phyloP scores from a whole-genome alignment of 2,888 invertebrate genomes.

The Callinectes sapidus region DNA sequence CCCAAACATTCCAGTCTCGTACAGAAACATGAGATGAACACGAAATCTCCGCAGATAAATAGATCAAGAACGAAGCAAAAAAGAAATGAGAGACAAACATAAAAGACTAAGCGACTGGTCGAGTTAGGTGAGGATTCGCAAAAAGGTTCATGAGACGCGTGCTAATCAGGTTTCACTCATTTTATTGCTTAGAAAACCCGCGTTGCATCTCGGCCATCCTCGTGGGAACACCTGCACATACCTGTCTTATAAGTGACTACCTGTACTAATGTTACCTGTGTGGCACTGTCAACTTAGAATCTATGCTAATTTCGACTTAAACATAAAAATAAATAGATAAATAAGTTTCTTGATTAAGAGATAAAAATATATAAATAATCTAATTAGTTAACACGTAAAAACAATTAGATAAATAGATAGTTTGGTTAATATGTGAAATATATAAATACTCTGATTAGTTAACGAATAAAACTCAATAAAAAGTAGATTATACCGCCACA shows the following conservation, averaged over 20 bases:
- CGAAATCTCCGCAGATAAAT: neutral
- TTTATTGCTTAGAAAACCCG: conserved; percentile 32
- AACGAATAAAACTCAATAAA: neutral
- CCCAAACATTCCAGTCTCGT: neutral
- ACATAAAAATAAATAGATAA: neutral
- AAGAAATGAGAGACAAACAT: neutral
- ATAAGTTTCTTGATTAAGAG: neutral
- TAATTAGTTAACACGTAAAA: neutral
- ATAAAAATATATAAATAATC: conserved; percentile 9
- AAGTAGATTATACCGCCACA: no score
- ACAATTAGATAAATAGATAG: no score
- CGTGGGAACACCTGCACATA: neutral
- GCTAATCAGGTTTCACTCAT: conserved; percentile 27
- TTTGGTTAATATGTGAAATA: neutral
- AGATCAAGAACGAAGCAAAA: neutral
- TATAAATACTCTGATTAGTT: neutral
- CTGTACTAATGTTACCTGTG: neutral
- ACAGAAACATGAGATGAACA: neutral
- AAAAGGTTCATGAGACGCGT: conserved; percentile 28
- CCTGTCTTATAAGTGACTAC: neutral
- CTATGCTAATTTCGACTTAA: neutral
- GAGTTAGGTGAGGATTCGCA: neutral
- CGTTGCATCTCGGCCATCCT: neutral
- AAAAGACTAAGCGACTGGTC: neutral
- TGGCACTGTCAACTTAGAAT: neutral